phyloP scores from a whole-genome alignment of 2,797 vertebrate genomes.

The Malurus splendens region DNA sequence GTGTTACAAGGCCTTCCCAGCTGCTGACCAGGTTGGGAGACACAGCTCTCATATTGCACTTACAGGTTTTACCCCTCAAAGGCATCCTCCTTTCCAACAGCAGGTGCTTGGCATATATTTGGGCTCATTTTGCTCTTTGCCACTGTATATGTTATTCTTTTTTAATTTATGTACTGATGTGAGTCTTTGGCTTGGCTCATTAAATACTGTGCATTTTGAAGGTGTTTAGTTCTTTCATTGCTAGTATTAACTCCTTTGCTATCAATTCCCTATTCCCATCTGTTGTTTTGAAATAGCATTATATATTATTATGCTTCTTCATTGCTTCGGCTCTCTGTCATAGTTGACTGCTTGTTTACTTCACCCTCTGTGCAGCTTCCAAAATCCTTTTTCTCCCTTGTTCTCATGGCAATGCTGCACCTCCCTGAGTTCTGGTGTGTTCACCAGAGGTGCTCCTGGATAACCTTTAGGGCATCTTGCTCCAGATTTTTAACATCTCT shows the following conservation, averaged over 20 bases:
- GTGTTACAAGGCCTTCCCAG: background rate
- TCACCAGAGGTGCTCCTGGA: background rate
- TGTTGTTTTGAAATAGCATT: constrained; percentile 66
- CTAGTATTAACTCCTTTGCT: constrained; percentile 63
- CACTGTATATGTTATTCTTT: constrained; percentile 16
- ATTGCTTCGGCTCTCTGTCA: constrained; percentile 57
- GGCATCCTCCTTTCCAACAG: background rate
- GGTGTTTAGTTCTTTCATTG: constrained; percentile 63
- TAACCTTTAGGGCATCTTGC: background rate
- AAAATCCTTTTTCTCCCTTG: constrained; percentile 22
- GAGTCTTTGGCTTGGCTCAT: constrained; percentile 47
- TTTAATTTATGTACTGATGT: constrained; percentile 64
- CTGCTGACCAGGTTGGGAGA: background rate
- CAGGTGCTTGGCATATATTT: background rate
- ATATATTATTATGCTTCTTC: constrained; percentile 64
- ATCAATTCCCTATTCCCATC: constrained; percentile 68
- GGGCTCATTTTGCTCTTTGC: background rate
- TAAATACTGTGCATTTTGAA: constrained; percentile 65
- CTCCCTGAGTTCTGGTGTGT: background rate
- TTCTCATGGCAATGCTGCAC: constrained; percentile 17
- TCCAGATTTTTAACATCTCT: background rate
- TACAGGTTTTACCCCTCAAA: background rate
- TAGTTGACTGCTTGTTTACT: constrained; percentile 66
- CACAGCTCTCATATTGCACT: background rate
- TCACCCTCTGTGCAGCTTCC: constrained; percentile 51